These are phyloP conservation scores for Rotaria socialis DNA, from an alignment of 2,888 invertebrate species.

Conservation along the genomic window DNA sequence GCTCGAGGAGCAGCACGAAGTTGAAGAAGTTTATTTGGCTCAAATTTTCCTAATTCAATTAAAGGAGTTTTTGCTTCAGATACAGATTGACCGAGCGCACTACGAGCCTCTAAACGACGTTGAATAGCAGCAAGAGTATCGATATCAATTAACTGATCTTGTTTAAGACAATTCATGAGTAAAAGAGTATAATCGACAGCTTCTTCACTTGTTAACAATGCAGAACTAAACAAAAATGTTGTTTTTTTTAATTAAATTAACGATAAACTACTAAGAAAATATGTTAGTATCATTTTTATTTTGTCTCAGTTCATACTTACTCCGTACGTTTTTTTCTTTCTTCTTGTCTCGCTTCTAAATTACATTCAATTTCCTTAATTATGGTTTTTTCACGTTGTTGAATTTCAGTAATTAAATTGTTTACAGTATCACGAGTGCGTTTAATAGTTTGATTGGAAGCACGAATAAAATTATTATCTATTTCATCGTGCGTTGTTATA, in stretches of 20 bases:
- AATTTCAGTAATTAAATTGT: background rate
- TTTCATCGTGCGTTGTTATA: background rate
- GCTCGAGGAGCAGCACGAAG: background rate
- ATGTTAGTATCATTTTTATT: too few species aligned
- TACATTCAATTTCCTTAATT: background rate
- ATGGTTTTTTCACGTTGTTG: background rate
- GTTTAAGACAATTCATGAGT: background rate
- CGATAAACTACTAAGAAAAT: too few species aligned
- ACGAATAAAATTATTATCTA: background rate
- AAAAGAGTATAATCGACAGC: background rate
- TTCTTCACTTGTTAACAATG: background rate
- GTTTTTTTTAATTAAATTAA: too few species aligned
- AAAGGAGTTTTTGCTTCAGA: background rate
- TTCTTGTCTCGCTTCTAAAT: background rate
- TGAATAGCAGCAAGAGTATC: background rate
- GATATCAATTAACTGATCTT: background rate
- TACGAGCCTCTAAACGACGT: background rate
- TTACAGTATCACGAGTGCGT: background rate
- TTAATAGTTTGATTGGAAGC: background rate
- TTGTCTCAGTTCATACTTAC: background rate
- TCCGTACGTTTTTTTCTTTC: background rate
- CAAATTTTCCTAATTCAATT: background rate
- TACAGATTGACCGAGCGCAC: background rate
- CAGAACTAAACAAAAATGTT: background rate
- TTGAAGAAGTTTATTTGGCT: background rate